Evolutionary conservation across 2,797 vertebrate genomes (phyloP).

Genomic region (Steatocranus sp.): DNA sequence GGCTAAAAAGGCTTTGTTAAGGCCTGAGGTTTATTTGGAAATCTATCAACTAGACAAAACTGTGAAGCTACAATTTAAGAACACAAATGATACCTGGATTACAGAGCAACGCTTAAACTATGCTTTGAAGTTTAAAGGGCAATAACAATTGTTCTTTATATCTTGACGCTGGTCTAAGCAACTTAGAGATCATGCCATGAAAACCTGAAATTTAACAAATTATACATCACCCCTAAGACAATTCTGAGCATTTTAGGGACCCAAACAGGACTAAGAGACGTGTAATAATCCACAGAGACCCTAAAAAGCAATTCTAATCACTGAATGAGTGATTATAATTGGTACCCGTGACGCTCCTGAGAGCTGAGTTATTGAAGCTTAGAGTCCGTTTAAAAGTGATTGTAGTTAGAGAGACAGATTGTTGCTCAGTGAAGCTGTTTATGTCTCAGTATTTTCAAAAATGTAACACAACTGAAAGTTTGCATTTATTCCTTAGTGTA

Average conservation of each 20-base stretch:
- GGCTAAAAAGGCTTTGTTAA: neutral
- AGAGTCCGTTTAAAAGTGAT: neutral
- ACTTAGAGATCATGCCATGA: neutral
- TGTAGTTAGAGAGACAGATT: neutral
- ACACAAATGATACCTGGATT: neutral
- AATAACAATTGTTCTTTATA: neutral
- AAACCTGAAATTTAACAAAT: neutral
- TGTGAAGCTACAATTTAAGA: neutral
- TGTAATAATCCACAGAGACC: neutral
- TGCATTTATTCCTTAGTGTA: neutral
- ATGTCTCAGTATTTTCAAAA: neutral
- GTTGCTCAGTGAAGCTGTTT: neutral
- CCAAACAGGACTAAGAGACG: accelerated
- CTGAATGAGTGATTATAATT: neutral
- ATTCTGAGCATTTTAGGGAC: neutral
- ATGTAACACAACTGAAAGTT: neutral
- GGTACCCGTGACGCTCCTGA: accelerated
- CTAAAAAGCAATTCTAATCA: neutral
- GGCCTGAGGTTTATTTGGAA: neutral
- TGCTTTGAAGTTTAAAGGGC: neutral
- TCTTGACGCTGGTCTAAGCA: neutral
- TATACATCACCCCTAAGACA: neutral
- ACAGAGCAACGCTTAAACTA: neutral
- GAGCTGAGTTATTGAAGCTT: neutral
- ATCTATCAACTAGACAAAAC: accelerated